phyloP scores from a whole-genome alignment of 2,113 vertebrate species.

The Canis aureus region DNA sequence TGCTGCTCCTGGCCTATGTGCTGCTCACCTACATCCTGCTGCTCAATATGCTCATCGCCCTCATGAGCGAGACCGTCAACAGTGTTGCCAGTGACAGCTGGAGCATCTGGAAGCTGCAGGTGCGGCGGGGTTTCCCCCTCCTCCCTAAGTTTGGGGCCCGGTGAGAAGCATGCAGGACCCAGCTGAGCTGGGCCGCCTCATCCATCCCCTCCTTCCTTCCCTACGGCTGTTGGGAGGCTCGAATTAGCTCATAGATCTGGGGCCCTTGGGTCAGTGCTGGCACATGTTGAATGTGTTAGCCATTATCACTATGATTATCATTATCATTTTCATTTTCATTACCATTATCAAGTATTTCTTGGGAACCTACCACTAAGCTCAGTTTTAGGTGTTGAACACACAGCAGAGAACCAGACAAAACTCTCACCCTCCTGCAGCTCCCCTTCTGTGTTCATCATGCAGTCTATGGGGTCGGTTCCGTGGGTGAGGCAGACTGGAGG shows the following conservation, averaged over 20 bases:
- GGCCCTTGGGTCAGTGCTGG: neutral
- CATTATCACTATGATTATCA: neutral
- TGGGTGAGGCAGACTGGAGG: neutral
- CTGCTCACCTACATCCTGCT: constrained; percentile 96
- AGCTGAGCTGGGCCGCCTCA: neutral
- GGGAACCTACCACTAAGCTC: neutral
- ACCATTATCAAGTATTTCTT: no score
- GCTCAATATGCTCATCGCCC: constrained; percentile 98
- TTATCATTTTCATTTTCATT: no score
- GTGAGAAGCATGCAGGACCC: neutral
- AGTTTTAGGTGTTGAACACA: neutral
- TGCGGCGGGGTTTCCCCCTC: constrained; percentile 62
- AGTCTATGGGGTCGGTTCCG: neutral
- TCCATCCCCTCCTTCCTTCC: neutral
- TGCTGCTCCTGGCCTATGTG: constrained; percentile 95
- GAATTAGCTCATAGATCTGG: neutral
- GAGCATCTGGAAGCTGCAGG: constrained; percentile 97
- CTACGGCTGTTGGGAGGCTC: neutral
- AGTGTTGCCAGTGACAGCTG: constrained; percentile 89
- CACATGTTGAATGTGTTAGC: neutral
- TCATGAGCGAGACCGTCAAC: constrained; percentile 96
- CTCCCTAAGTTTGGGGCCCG: neutral
- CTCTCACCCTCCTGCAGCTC: neutral
- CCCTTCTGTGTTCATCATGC: neutral
- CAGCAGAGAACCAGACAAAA: neutral